A percentile compares a stretch with the other conserved stretches of the same genome.
These are phyloP conservation scores for Neoniphon sammara DNA, from an alignment of 2,797 vertebrate species.

Conservation along the genomic window DNA sequence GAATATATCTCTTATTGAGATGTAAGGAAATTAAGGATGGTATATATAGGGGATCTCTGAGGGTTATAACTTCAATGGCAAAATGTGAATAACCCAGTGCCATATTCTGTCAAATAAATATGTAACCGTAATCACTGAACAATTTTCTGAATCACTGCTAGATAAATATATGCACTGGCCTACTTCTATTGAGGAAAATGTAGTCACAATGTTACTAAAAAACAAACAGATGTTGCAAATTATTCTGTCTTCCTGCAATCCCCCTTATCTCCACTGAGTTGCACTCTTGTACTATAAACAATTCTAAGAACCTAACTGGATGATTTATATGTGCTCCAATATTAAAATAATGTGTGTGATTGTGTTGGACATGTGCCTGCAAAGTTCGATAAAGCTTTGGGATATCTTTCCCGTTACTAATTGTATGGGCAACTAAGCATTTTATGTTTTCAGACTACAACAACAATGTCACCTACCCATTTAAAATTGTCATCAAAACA, in stretches of 20 bases:
- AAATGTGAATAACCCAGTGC: constrained; percentile 8
- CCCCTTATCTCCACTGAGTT: constrained; percentile 57
- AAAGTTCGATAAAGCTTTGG: neutral
- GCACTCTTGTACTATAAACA: constrained; percentile 55
- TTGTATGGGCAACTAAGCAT: neutral
- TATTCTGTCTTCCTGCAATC: constrained; percentile 40
- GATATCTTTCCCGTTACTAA: neutral
- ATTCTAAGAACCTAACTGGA: neutral
- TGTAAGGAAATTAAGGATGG: constrained; percentile 1
- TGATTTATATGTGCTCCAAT: neutral
- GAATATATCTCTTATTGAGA: neutral
- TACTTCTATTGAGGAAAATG: neutral
- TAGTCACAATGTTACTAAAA: constrained; percentile 13
- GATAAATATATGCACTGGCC: constrained; percentile 3
- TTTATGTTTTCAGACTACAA: neutral
- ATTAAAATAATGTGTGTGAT: constrained; percentile 4
- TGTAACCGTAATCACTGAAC: neutral
- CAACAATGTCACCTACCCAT: neutral
- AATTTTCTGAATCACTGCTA: neutral
- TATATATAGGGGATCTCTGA: neutral
- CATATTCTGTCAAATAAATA: neutral
- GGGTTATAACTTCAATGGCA: neutral
- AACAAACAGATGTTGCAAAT: neutral
- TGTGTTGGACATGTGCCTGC: constrained; percentile 12
- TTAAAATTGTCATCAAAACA: neutral